A percentile compares a stretch with the other conserved stretches of the same genome.
These are phyloP conservation scores for Cnemophilus loriae DNA, from an alignment of 2,113 vertebrate species.

Conservation along the genomic window DNA sequence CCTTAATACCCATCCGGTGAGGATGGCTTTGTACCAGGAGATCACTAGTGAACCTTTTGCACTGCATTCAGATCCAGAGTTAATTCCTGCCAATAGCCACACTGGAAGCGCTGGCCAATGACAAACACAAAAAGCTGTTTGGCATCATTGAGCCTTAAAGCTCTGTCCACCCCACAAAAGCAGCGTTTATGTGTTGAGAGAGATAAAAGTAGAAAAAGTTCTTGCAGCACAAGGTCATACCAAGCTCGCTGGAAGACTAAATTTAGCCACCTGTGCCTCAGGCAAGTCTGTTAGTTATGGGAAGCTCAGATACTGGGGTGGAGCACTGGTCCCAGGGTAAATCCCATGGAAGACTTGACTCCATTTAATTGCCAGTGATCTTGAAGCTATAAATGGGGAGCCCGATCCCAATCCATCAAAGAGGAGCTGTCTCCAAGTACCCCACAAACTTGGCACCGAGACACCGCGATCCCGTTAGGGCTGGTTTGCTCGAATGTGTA, in stretches of 20 bases:
- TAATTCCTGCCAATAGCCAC: background rate
- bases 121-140: background rate
- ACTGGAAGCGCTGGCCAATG: fast-evolving
- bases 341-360: background rate
- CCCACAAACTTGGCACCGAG: background rate
- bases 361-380: background rate
- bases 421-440: background rate
- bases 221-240: slow-evolving; percentile 9
- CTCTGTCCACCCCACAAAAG: background rate
- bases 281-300: background rate
- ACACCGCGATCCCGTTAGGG: fast-evolving
- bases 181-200: background rate
- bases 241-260: background rate
- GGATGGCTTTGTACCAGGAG: background rate
- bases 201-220: background rate
- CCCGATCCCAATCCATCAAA: fast-evolving
- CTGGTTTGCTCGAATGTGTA: background rate
- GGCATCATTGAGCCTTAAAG: background rate
- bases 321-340: background rate
- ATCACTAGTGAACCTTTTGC: background rate
- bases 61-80: fast-evolving
- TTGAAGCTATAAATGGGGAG: background rate
- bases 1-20: background rate
- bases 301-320: background rate
- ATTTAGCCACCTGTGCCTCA: slow-evolving; percentile 40